Evolutionary conservation across 1,140 invertebrate species (phyloP).

Genomic region (Andricus grossulariae): DNA sequence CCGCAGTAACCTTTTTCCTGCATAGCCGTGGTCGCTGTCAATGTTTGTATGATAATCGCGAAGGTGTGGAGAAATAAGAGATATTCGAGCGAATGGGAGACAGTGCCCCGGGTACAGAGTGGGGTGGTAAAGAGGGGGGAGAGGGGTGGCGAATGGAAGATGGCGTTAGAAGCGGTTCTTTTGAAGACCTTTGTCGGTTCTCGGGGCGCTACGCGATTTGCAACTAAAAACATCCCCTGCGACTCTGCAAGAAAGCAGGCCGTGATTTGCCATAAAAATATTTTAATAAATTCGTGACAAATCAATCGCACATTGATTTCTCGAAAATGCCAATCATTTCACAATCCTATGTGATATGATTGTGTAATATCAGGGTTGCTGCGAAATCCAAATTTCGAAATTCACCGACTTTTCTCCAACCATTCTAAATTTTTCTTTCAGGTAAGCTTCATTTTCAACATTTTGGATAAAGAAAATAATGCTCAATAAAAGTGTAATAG

Average conservation of each 20-base stretch:
- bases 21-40: constrained; percentile 67
- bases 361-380: too few species aligned
- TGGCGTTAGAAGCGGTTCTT: constrained; percentile 69
- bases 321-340: not conserved
- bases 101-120: constrained; percentile 42
- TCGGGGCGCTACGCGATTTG: constrained; percentile 75
- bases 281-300: constrained; percentile 66
- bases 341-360: not conserved
- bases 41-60: constrained; percentile 75
- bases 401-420: too few species aligned
- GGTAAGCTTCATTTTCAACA: too few species aligned
- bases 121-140: constrained; percentile 19
- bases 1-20: constrained; percentile 66
- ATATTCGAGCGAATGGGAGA: constrained; percentile 52
- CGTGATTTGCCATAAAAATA: constrained; percentile 74
- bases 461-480: too few species aligned
- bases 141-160: constrained; percentile 47
- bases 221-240: constrained; percentile 74
- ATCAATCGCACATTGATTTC: not conserved
- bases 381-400: too few species aligned
- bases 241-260: constrained; percentile 51
- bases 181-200: constrained; percentile 75
- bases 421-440: too few species aligned
- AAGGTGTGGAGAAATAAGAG: constrained; percentile 71
- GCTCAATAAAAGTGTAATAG: too few species aligned